Percentiles rank a stretch among this genome's conserved stretches.
These are phyloP conservation scores for Scaptomyza parva DNA, from an alignment of 2,888 invertebrate species.

Conservation along the genomic window DNA sequence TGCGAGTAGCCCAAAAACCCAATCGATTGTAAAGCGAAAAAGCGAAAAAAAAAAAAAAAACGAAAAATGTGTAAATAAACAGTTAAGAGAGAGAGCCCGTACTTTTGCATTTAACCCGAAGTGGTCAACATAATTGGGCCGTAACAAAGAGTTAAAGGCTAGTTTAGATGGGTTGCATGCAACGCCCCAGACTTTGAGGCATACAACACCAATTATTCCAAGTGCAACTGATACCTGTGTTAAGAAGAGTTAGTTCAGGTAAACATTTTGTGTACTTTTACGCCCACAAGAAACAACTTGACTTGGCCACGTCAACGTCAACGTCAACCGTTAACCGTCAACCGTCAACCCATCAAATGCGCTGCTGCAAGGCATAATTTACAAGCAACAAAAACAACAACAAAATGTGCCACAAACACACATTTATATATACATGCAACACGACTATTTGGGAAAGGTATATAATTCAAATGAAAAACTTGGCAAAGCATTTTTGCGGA, in stretches of 20 bases:
- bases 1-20: slow-evolving; percentile 7
- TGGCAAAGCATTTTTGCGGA: slow-evolving; percentile 40
- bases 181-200: slow-evolving; percentile 42
- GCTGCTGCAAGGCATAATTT: slow-evolving; percentile 67
- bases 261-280: slow-evolving; percentile 26
- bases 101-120: slow-evolving; percentile 63
- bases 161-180: slow-evolving; percentile 39
- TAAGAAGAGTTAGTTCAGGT: slow-evolving; percentile 14
- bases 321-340: slow-evolving; percentile 35
- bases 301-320: slow-evolving; percentile 64
- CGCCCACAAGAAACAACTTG: slow-evolving; percentile 81
- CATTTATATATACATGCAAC: slow-evolving; percentile 25
- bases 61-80: slow-evolving; percentile 29
- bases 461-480: slow-evolving; percentile 71
- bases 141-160: slow-evolving; percentile 70
- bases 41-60: too few relatives aligned
- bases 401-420: slow-evolving; percentile 37
- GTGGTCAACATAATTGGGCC: slow-evolving; percentile 71
- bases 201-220: neutral
- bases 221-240: slow-evolving; percentile 3
- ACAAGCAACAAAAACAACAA: slow-evolving; percentile 55
- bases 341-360: too few relatives aligned
- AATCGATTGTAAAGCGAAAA: slow-evolving; percentile 55
- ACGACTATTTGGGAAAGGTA: slow-evolving; percentile 14
- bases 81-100: slow-evolving; percentile 3